Conservation (phyloP, 2,113 vertebrate species). For the Etheostoma cragini region DNA sequence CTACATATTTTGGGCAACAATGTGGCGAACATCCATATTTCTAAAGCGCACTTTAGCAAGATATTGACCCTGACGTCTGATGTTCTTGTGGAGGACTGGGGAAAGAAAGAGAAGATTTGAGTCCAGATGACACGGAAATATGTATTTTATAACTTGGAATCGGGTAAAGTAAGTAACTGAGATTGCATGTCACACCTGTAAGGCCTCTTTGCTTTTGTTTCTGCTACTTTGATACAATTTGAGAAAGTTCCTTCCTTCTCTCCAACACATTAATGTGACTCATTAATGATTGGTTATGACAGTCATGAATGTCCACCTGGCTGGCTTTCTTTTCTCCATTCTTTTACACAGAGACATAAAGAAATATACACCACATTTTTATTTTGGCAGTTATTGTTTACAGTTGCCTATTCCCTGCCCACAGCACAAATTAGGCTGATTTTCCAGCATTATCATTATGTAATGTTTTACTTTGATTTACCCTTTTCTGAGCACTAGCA, state of each 20-base stretch:
- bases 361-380: not conserved
- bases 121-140: not conserved
- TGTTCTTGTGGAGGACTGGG: not conserved
- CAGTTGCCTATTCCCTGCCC: too few relatives aligned
- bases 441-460: not conserved
- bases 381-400: not conserved
- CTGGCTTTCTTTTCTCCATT: not conserved
- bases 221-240: too few relatives aligned
- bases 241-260: too few relatives aligned
- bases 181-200: not conserved
- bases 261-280: too few relatives aligned
- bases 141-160: not conserved
- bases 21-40: conserved; percentile 45
- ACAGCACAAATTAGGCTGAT: not conserved
- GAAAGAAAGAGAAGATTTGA: too few relatives aligned
- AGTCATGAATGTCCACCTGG: not conserved
- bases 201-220: too few relatives aligned
- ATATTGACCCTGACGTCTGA: not conserved
- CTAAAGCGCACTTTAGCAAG: conserved; percentile 7
- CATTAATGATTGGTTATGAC: too few relatives aligned
- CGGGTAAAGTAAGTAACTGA: not conserved
- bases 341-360: not conserved
- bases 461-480: not conserved
- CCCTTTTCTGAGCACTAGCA: too few relatives aligned
- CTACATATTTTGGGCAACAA: conserved; percentile 51